Percentiles rank a stretch among this genome's conserved stretches.
Evolutionary conservation across 2,888 invertebrate genomes (phyloP).

Genomic region (Drosophila pegasa): DNA sequence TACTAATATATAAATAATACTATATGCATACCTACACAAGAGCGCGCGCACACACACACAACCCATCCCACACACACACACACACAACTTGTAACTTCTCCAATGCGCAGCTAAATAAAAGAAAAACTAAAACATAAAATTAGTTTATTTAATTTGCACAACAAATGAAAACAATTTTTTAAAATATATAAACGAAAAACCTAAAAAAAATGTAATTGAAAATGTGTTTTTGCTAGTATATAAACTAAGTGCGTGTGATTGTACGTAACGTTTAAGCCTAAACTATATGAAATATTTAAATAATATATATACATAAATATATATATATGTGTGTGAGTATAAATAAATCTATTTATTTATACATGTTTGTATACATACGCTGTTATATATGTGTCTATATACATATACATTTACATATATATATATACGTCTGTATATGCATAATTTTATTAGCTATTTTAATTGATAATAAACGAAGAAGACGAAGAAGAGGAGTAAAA

Average conservation of each 20-base stretch:
- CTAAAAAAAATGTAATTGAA: constrained; percentile 31
- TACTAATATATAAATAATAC: constrained; percentile 42
- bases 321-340: constrained; percentile 7
- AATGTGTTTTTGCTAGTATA: constrained; percentile 67
- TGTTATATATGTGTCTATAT: constrained; percentile 33
- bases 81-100: constrained; percentile 39
- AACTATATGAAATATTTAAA: constrained; percentile 51
- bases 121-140: constrained; percentile 7
- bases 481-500: constrained; percentile 3
- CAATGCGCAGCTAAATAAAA: constrained; percentile 45
- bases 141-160: constrained; percentile 32
- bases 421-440: constrained; percentile 37
- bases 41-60: constrained; percentile 31
- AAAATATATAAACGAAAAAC: constrained; percentile 16
- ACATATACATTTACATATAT: constrained; percentile 30
- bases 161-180: constrained; percentile 22
- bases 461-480: constrained; percentile 38
- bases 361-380: constrained; percentile 33
- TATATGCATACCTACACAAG: constrained; percentile 53
- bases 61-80: constrained; percentile 25
- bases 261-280: constrained; percentile 67
- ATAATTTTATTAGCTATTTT: constrained; percentile 55
- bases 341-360: constrained; percentile 29
- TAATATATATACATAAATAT: constrained; percentile 20
- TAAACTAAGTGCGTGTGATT: constrained; percentile 77